phyloP scores from a whole-genome alignment of 2,113 vertebrate genomes.

The Forbesichthys agassizii region DNA sequence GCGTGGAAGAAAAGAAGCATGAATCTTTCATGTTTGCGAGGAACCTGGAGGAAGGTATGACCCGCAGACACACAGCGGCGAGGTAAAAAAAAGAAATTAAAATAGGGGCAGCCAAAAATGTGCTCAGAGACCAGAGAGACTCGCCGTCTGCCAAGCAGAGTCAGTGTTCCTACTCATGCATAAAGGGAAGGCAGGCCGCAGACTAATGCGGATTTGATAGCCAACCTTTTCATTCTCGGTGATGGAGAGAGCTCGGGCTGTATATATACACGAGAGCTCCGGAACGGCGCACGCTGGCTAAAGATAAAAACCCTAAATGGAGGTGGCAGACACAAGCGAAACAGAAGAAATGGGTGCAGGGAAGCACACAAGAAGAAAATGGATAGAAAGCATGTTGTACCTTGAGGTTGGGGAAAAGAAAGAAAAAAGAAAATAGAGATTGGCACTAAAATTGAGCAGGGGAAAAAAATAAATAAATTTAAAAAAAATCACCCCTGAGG shows the following conservation, averaged over 20 bases:
- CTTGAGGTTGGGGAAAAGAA: neutral
- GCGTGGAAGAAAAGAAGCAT: slow-evolving; percentile 28
- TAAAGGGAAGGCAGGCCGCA: slow-evolving; percentile 51
- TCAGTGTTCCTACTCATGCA: slow-evolving; percentile 53
- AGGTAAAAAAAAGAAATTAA: slow-evolving; percentile 21
- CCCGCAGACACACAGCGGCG: slow-evolving; percentile 41
- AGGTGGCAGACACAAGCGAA: slow-evolving; percentile 16
- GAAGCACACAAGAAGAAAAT: neutral
- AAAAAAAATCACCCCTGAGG: slow-evolving; percentile 8
- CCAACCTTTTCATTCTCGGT: slow-evolving; percentile 49
- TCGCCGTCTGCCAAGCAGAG: slow-evolving; percentile 44
- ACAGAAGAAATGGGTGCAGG: neutral
- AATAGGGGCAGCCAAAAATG: slow-evolving; percentile 44
- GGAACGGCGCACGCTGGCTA: slow-evolving; percentile 31
- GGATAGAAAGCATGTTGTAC: slow-evolving; percentile 2
- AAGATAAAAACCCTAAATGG: slow-evolving; percentile 25
- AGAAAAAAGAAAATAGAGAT: slow-evolving; percentile 4
- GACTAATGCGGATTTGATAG: slow-evolving; percentile 46
- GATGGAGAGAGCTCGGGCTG: slow-evolving; percentile 42
- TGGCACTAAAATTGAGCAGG: slow-evolving; percentile 22
- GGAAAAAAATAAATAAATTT: slow-evolving; percentile 2
- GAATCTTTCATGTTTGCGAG: slow-evolving; percentile 58
- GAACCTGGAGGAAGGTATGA: slow-evolving; percentile 42
- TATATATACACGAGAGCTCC: slow-evolving; percentile 32
- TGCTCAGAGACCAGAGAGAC: slow-evolving; percentile 29